These are phyloP conservation scores for Chitala chitala DNA, from an alignment of 2,113 vertebrate genomes.

Conservation along the genomic window DNA sequence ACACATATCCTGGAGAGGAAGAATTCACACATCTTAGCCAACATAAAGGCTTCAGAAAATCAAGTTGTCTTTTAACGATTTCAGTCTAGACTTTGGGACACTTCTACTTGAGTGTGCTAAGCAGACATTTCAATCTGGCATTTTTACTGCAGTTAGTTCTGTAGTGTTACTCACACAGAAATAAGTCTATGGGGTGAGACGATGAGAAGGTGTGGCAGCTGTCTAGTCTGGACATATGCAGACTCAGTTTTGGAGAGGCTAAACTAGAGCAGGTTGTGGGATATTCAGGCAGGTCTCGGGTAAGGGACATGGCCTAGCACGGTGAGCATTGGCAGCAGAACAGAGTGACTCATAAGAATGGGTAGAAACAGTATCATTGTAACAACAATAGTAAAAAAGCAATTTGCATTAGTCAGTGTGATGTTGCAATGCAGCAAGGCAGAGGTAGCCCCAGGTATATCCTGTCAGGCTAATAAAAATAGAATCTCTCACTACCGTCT, in stretches of 20 bases:
- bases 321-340: too few relatives aligned
- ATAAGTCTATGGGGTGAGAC: background rate
- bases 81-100: too few relatives aligned
- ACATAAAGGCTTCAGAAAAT: too few relatives aligned
- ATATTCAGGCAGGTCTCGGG: background rate
- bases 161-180: too few relatives aligned
- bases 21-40: too few relatives aligned
- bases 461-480: background rate
- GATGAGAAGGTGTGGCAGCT: background rate
- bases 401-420: background rate
- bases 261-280: background rate
- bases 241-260: background rate
- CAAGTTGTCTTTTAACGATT: too few relatives aligned
- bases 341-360: background rate
- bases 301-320: background rate
- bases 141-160: too few relatives aligned
- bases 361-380: slow-evolving; percentile 2
- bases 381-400: background rate
- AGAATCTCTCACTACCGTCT: background rate
- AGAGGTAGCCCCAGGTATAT: background rate
- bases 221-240: background rate
- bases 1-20: too few relatives aligned
- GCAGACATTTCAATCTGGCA: too few relatives aligned
- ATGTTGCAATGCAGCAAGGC: background rate
- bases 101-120: too few relatives aligned